Percentiles rank a stretch among this genome's conserved stretches.
Evolutionary conservation across 1,140 invertebrate species (phyloP).

Genomic region (Archegozetes longisetosus): DNA sequence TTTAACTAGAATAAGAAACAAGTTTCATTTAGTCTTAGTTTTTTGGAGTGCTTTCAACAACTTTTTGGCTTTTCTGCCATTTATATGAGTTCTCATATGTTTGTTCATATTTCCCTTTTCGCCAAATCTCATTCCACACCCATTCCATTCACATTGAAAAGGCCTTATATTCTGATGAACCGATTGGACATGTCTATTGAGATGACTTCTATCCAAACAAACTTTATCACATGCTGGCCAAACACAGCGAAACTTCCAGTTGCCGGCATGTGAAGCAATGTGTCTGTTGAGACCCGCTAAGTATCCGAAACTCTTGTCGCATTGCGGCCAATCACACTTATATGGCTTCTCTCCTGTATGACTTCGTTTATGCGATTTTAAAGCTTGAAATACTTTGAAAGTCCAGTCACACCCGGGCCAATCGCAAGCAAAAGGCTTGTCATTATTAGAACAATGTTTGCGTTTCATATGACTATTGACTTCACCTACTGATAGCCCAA

Average conservation of each 20-base stretch:
- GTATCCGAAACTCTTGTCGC: conserved; percentile 3
- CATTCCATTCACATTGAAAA: conserved; percentile 42
- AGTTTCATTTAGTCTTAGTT: no score
- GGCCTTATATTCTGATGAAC: conserved; percentile 43
- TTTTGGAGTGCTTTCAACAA: no score
- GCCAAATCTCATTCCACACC: conserved; percentile 11
- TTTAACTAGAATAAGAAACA: no score
- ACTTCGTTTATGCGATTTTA: no score
- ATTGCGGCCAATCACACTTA: conserved; percentile 1
- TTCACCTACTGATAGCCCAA: background rate
- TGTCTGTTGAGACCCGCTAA: conserved; percentile 8
- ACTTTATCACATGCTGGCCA: no score
- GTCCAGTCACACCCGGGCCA: conserved; percentile 12
- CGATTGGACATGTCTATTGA: no score
- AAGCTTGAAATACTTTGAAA: no score
- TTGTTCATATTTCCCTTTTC: conserved; percentile 13
- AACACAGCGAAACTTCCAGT: background rate
- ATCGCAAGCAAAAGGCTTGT: conserved; percentile 7
- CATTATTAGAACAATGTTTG: conserved; percentile 19
- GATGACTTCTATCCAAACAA: no score
- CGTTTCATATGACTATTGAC: conserved; percentile 2
- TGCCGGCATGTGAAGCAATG: conserved; percentile 1
- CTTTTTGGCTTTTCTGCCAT: no score
- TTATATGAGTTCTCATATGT: conserved; percentile 12
- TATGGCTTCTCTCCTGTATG: conserved; percentile 5